Evolutionary conservation across 2,888 invertebrate genomes (phyloP).

Genomic region (Nomada ferruginata): DNA sequence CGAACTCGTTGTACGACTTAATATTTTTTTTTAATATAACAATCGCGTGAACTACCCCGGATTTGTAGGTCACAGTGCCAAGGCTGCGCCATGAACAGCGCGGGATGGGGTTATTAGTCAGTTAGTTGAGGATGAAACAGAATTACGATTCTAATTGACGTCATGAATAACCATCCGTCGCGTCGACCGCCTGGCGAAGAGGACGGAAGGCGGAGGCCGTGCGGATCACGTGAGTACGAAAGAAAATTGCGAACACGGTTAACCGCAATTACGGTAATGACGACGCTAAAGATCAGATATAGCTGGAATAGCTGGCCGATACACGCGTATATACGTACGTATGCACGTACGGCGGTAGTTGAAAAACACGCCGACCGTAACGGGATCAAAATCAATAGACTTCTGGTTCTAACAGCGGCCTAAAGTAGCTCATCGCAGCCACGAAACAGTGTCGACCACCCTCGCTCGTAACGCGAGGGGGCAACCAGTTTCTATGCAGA

Average conservation of each 20-base stretch:
- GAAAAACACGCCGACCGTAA: slow-evolving; percentile 37
- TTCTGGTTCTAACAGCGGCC: slow-evolving; percentile 59
- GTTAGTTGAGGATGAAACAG: slow-evolving; percentile 1
- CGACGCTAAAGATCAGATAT: slow-evolving; percentile 38
- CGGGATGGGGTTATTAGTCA: not conserved
- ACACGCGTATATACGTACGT: not conserved
- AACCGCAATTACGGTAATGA: slow-evolving; percentile 49
- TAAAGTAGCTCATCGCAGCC: slow-evolving; percentile 46
- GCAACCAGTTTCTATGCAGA: no score
- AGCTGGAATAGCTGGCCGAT: slow-evolving; percentile 1
- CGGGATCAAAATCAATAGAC: slow-evolving; percentile 52
- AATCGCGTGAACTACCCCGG: no score
- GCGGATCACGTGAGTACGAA: slow-evolving; percentile 34
- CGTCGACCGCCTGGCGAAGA: not conserved
- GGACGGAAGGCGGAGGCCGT: slow-evolving; percentile 22
- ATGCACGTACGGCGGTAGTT: not conserved
- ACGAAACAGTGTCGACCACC: slow-evolving; percentile 57
- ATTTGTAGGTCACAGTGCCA: slow-evolving; percentile 13
- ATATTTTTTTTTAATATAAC: no score
- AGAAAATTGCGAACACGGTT: slow-evolving; percentile 43
- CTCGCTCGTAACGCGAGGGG: slow-evolving; percentile 43
- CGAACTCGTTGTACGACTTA: no score
- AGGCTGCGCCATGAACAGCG: not conserved
- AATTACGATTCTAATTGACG: slow-evolving; percentile 21
- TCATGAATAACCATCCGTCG: slow-evolving; percentile 32